Base-by-base conservation (phyloP, 2,797 vertebrate genomes). In the Remorina albescens region DNA sequence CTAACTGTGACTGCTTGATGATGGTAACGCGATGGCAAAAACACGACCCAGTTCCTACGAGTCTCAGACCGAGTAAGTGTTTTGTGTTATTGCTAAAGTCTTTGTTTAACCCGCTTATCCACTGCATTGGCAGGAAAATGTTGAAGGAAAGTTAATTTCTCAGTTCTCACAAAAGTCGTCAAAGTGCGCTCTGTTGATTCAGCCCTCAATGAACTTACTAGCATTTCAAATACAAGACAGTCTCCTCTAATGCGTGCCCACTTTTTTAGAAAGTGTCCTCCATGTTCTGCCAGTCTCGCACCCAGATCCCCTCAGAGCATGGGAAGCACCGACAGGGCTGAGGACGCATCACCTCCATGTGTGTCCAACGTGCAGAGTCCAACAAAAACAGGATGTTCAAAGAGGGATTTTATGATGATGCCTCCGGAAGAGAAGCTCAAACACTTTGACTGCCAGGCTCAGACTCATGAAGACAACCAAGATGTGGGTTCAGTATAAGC, bases 391-490 rank as follows among this genome's bases (percentile, higher is more conserved):
- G 80, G 63, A 73, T 59, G 21, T 42, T n/a, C 18, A 0, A 67
- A 58, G 57, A 83, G 30, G 34, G 82, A 80, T 21, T 73, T 51
- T 54, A 67, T 79, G 0, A 88, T 90, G 85, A 90, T 91, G 76
- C 69, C 85, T 73, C 94, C 94, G 3, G 86, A 86, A 46, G 91
- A 95, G 74, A 95, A 93, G 39, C 93, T 95, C 2, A 74, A 36
- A 25, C 68, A 88, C 54, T 93, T 89, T 44, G 79, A 92, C 30
- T 87, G 75, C 46, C 85, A 76, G 59, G 93, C 88, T 0, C 90
- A 88, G 78, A 51, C 62, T 53, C 79, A 64, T 1, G 76, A 85
- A 56, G 90, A 85, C 11, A 89, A 51, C 53, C 82, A 84, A 7
- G 67, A 95, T 71, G 95, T 95, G 70, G 46, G 75, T 42, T 2